Conservation (phyloP, 1,140 invertebrate genomes). For the Periplaneta americana region DNA sequence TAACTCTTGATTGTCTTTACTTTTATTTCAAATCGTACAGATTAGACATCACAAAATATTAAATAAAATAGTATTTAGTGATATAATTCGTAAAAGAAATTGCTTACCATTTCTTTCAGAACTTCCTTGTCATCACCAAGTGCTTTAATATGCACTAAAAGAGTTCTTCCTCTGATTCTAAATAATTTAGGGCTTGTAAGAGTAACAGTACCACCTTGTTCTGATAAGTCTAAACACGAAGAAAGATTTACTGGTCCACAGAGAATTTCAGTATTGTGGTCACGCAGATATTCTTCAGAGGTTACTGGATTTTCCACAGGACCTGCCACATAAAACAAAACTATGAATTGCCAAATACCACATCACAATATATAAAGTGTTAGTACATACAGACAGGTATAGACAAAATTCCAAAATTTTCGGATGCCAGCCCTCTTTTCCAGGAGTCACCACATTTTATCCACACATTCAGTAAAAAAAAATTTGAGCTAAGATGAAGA, state of each 20-base stretch:
- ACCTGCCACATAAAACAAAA: conserved; percentile 23
- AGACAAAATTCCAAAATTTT: too few species aligned
- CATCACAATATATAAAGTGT: too few species aligned
- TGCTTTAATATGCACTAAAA: conserved; percentile 81
- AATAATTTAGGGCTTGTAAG: conserved; percentile 82
- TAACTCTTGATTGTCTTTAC: too few species aligned
- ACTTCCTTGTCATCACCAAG: conserved; percentile 34
- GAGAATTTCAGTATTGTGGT: conserved; percentile 82
- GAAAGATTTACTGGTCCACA: conserved; percentile 80
- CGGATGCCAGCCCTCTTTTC: too few species aligned
- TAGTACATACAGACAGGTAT: too few species aligned
- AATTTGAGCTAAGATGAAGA: too few species aligned
- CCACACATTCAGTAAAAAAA: too few species aligned
- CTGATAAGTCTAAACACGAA: conserved; percentile 75
- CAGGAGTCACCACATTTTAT: too few species aligned
- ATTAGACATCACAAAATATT: too few species aligned
- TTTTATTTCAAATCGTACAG: too few species aligned
- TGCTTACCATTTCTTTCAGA: background rate
- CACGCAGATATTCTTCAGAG: conserved; percentile 73
- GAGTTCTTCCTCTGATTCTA: conserved; percentile 67
- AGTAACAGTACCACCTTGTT: conserved; percentile 74
- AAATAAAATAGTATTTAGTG: too few species aligned
- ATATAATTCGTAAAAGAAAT: too few species aligned
- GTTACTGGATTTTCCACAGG: conserved; percentile 68
- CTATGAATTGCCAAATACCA: background rate